phyloP scores from a whole-genome alignment of 2,888 invertebrate genomes.

The Biston stratarius region DNA sequence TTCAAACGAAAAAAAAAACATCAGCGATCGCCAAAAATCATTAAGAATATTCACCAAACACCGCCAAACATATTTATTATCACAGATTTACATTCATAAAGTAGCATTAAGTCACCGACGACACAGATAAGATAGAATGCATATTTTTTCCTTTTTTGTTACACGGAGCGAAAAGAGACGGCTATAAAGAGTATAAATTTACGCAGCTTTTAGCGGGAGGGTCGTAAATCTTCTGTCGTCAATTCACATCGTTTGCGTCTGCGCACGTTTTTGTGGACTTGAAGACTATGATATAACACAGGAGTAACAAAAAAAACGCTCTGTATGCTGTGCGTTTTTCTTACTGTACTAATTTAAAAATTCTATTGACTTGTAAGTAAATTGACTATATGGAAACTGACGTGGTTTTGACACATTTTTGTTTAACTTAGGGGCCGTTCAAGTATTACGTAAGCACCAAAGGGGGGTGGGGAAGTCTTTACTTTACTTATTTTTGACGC shows the following conservation, averaged over 20 bases:
- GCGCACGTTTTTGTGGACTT: conserved; percentile 55
- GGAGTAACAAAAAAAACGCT: too few relatives aligned
- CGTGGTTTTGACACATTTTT: too few relatives aligned
- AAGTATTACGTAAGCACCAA: too few relatives aligned
- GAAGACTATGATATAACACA: too few relatives aligned
- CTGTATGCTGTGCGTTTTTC: too few relatives aligned
- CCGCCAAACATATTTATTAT: conserved; percentile 10
- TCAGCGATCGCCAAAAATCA: conserved; percentile 3
- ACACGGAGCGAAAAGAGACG: conserved; percentile 53
- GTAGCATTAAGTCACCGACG: conserved; percentile 32
- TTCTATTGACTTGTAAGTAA: too few relatives aligned
- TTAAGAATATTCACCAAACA: background rate
- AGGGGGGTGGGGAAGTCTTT: too few relatives aligned
- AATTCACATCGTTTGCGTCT: conserved; percentile 65
- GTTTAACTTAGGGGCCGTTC: too few relatives aligned
- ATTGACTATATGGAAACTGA: too few relatives aligned
- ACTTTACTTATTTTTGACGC: too few relatives aligned
- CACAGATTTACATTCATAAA: conserved; percentile 27
- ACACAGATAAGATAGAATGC: conserved; percentile 26
- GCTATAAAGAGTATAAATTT: conserved; percentile 59
- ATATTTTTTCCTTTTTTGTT: conserved; percentile 43
- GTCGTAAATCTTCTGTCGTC: conserved; percentile 74
- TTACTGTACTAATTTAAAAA: too few relatives aligned
- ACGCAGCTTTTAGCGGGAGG: conserved; percentile 67
- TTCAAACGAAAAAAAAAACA: conserved; percentile 1